phyloP scores from a whole-genome alignment of 2,797 vertebrate species.

The Argya squamiceps region DNA sequence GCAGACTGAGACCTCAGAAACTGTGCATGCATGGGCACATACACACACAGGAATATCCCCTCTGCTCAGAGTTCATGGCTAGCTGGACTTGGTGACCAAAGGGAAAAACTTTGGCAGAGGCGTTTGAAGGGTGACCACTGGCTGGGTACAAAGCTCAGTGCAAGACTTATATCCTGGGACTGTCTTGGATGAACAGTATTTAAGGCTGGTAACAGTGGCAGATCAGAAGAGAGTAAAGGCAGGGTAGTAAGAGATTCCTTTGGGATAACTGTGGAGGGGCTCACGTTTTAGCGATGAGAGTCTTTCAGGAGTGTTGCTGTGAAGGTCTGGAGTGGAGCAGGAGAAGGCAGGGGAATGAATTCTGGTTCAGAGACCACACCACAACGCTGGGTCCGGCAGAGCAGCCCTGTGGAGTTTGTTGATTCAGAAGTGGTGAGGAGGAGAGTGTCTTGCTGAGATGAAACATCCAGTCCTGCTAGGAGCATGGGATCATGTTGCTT shows the following conservation, averaged over 20 bases:
- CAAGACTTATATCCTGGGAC: not conserved
- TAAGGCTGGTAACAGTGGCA: not conserved
- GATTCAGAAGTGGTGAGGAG: not conserved
- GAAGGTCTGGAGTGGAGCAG: not conserved
- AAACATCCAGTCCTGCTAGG: not conserved
- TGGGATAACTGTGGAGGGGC: not conserved
- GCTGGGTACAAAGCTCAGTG: not conserved
- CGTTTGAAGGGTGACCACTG: not conserved
- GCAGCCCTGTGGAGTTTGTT: fast-evolving
- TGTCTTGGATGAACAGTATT: not conserved
- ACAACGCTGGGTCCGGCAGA: not conserved
- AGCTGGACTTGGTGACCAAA: not conserved
- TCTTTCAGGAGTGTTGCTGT: not conserved
- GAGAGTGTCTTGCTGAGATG: not conserved
- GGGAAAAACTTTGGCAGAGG: not conserved
- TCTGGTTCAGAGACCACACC: not conserved
- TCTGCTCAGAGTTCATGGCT: not conserved
- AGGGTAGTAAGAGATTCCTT: not conserved
- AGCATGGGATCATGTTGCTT: not conserved
- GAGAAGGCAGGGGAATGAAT: not conserved
- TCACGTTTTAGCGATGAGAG: not conserved
- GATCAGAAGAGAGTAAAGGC: not conserved
- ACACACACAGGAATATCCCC: fast-evolving
- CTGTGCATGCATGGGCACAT: fast-evolving
- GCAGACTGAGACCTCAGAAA: not conserved